These are phyloP conservation scores for Sciurus vulgaris DNA, from an alignment of 2,797 vertebrate genomes.

Conservation along the genomic window DNA sequence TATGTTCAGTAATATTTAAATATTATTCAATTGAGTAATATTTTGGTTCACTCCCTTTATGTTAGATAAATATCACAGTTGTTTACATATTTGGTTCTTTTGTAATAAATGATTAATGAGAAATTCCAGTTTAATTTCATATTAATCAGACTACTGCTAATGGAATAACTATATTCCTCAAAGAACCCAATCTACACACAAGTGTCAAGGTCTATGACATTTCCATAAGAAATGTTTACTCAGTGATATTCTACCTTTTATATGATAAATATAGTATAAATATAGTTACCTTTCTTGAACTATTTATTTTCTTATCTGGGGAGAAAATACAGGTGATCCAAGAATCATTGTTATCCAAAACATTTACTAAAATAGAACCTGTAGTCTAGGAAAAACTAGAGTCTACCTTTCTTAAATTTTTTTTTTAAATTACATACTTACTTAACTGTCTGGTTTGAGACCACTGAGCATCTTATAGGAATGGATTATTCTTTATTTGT, in stretches of 20 bases:
- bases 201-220: not conserved
- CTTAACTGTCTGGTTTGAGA: not conserved
- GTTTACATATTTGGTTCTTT: constrained; percentile 19
- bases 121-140: constrained; percentile 41
- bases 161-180: too few species aligned
- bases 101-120: not conserved
- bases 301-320: not conserved
- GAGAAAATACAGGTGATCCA: not conserved
- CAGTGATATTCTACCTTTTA: constrained; percentile 1
- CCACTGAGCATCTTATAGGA: constrained; percentile 4
- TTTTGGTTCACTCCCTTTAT: constrained; percentile 16
- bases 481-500: not conserved
- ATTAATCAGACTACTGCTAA: not conserved
- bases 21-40: constrained; percentile 44
- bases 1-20: not conserved
- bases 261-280: not conserved
- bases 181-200: not conserved
- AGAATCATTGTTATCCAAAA: constrained; percentile 8
- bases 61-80: constrained; percentile 37
- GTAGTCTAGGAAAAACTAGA: not conserved
- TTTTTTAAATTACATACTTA: not conserved
- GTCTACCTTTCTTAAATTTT: not conserved
- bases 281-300: not conserved
- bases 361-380: constrained; percentile 30
- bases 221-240: constrained; percentile 9